A percentile compares a stretch with the other conserved stretches of the same genome.
Conservation (phyloP, 1,140 invertebrate species). For the Sminthurides bifidus region DNA sequence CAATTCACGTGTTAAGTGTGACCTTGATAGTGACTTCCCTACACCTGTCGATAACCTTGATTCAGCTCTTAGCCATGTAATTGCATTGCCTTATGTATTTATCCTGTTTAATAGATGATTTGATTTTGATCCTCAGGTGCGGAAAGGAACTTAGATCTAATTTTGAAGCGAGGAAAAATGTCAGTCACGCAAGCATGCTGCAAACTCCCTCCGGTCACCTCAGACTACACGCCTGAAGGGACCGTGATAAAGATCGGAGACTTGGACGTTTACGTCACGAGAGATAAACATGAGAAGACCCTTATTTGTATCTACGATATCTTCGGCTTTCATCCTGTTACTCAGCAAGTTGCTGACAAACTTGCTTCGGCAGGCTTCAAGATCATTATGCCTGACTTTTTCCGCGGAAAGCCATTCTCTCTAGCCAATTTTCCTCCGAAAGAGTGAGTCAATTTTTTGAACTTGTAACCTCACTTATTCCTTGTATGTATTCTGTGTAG, state of each 20-base stretch:
- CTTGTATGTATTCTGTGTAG: not conserved
- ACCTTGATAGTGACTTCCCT: too few relatives aligned
- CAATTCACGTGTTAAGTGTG: too few relatives aligned
- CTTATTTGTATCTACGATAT: slow-evolving; percentile 27
- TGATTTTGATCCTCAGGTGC: too few relatives aligned
- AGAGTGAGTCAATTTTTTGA: slow-evolving; percentile 10
- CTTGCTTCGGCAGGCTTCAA: slow-evolving; percentile 11
- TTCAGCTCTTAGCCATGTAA: too few relatives aligned
- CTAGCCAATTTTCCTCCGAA: slow-evolving; percentile 14
- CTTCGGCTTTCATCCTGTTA: slow-evolving; percentile 23
- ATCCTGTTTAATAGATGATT: too few relatives aligned
- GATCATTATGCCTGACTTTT: slow-evolving; percentile 25
- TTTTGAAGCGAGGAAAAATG: too few relatives aligned
- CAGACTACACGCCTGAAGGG: slow-evolving; percentile 15
- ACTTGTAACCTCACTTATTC: not conserved
- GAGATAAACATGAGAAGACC: slow-evolving; percentile 7
- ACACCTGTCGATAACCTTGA: too few relatives aligned
- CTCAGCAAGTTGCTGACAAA: slow-evolving; percentile 18
- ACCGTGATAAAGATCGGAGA: slow-evolving; percentile 5
- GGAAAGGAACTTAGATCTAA: too few relatives aligned
- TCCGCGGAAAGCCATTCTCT: slow-evolving; percentile 1
- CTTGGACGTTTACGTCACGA: slow-evolving; percentile 19
- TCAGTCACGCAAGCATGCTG: slow-evolving; percentile 22
- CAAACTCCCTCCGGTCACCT: slow-evolving; percentile 19
- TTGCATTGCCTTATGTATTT: too few relatives aligned